Evolutionary conservation across 2,797 vertebrate genomes (phyloP), one percentile per base, ranked within the genome.

Genomic region (Acropternis orthonyx): DNA sequence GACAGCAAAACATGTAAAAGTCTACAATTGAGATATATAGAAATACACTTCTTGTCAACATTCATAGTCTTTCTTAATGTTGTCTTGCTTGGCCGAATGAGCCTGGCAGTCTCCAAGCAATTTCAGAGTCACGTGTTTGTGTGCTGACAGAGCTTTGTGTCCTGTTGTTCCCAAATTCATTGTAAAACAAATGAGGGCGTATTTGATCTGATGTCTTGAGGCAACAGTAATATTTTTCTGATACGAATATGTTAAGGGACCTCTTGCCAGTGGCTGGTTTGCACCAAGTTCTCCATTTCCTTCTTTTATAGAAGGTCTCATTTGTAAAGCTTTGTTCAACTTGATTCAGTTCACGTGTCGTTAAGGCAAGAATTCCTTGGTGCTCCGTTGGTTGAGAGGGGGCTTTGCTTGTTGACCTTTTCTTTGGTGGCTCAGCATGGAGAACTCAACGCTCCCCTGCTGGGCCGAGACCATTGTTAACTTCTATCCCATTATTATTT

Each of bases 341-440:
- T 93, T 79, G 52, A 41, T 94, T 88, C 80, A 46, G 44, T 94
- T 95, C 63, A 37, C 52, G 18, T 77, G 71, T 87, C 94, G 92
- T 94, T 94, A 92, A 91, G 83, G 55, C 79, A 82, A 76, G 67
- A 93, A 95, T 95, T 95, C 77, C 82, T 93, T 74, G 71, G 77
- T 93, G 30, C 69, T 94, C 49, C 6, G 9, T 81, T 78, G 56
- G 71, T 82, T 92, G 85, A 68, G 77, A 85, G 74, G 52, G 85
- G 65, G 28, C 61, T 94, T 39, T 88, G 82, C 89, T 85, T 89
- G 79, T 89, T 96, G 95, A 96, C 85, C 83, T 97, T 95, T 89
- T 34, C 67, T 90, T 71, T 92, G 61, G 89, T 95, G 93, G 88
- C 89, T 95, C 93, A 93, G 80, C 80, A 22, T 85, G 89, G 71